Base-by-base conservation (phyloP, 1,140 invertebrate species). In the Brachystomella parvula region DNA sequence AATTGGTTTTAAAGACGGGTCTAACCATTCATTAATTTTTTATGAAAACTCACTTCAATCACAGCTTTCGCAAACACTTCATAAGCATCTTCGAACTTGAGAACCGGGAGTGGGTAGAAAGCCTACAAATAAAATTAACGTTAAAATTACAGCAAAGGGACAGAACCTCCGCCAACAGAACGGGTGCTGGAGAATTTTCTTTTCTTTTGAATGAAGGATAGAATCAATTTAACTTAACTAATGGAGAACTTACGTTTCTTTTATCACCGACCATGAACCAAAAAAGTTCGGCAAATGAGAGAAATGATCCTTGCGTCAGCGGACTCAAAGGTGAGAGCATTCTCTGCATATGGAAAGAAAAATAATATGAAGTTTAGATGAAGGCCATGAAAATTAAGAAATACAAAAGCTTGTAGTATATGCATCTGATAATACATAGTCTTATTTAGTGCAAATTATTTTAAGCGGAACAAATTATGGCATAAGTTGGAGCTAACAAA, bases 281-380 rank as follows among this genome's bases (percentile, higher is more conserved):
- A 79, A 97, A 98, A 1, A 97, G 81, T 80, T 97, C 93, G 1
- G 91, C 92, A 78, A 97, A 96, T 71, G 90, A 93, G 75, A 94
- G 86, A 28, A 96, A 83, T 65, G 89, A 91, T 75, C 89, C 92
- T 78, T 96, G 92, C 17, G 93, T 96, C 86, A 95, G 92, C 2
- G 92, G 89, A 79, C 90, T 94, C 9, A 96, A 81, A n/a, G 92
- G 88, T 73, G 94, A 91, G 61, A 96, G 81, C 79, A 94, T 92
- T 66, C 86, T 86, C 69, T 73, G 67, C 47, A 61, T 66, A 68
- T 33, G 30, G 59, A 35, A 64, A 64, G n/a, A 57, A 29, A n/a
- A 63, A 61, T 26, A 19, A 49, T 29, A 31, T 15, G n/a, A 63
- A 53, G 19, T 2, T 28, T 49, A 26, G 24, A 31, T 3, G 31